Percentiles rank a stretch among this genome's conserved stretches.
phyloP scores from a whole-genome alignment of 2,797 vertebrate genomes.

The Gymnoscopelus microlampas region DNA sequence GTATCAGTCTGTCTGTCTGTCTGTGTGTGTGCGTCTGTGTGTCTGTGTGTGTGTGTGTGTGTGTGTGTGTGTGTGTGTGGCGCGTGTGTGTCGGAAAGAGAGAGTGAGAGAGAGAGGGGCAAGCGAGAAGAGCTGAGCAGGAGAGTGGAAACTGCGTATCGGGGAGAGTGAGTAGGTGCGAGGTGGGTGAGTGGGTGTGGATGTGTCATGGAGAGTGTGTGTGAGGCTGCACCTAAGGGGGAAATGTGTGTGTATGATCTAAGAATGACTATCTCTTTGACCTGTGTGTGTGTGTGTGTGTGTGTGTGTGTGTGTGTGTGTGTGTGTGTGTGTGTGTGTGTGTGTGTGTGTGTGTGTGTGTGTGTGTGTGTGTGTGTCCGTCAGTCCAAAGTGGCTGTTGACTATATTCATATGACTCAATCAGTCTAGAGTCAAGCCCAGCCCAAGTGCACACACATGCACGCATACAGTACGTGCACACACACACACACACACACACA shows the following conservation, averaged over 20 bases:
- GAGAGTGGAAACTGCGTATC: conserved; percentile 6
- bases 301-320: neutral
- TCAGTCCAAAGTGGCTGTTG: no score
- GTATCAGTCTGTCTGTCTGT: neutral
- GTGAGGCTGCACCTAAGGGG: conserved; percentile 35
- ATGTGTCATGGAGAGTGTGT: conserved; percentile 38
- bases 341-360: neutral
- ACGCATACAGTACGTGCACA: neutral
- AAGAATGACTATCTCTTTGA: neutral
- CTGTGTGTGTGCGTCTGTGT: no score
- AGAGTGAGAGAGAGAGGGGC: neutral
- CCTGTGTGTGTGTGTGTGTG: neutral
- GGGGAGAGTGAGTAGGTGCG: conserved; percentile 36
- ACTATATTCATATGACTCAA: no score
- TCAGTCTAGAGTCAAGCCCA: no score
- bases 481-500: conserved; percentile 16
- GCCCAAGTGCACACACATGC: neutral
- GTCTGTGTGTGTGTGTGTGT: no score
- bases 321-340: no score
- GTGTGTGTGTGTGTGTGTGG: no score
- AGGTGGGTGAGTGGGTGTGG: conserved; percentile 26
- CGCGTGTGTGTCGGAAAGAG: no score
- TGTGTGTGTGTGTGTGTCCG: neutral
- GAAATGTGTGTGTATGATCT: conserved; percentile 25
- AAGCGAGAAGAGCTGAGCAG: neutral